Base-by-base conservation (phyloP, 2,113 vertebrate species). In the Sapayoa aenigma region DNA sequence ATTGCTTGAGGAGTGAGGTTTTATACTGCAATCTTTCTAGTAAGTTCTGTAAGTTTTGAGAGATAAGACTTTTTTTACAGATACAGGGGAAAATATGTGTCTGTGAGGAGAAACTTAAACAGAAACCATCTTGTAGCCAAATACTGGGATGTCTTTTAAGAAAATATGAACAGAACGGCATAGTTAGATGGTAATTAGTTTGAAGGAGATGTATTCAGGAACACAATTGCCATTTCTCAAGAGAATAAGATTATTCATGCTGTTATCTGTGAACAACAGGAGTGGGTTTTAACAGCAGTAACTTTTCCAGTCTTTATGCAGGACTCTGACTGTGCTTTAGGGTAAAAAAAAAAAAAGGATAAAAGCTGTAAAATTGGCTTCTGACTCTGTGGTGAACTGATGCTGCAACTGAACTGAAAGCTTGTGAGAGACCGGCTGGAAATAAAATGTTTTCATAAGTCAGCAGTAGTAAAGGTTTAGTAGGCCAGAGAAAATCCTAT, bases 31-130 rank as follows among this genome's bases (percentile, higher is more conserved):
- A 67, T 47, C 23, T 59, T 88, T 73, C 15, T 52, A 79, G 7
- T 62, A 72, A 25, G 1, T 66, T 84, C 87, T 63, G 35, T 41
- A 44, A 24, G 2, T 58, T 47, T 63, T 62, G 67, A 20, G 44
- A 63, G 25, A 47, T 72, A 66, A 76, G 22, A 84, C 9, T 30
- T 55, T 50, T 47, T 65, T 77, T 35, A 56, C 1, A 37, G 44
- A 20, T 35, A 15, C 1, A 3, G 31, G 3, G 21, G 1, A 0
- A 44, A 44, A 58, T 65, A 6, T 4, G 24, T 23, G 74, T 75
- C 14, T 68, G 18, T 20, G 18, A 82, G 47, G 16, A 55, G 39
- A 63, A 84, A 50, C 33, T 66, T 53, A 85, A 90, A 37, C 17
- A 56, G 37, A 77, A 93, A 33, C 31, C 30, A 11, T 74, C 31